A percentile compares a stretch with the other conserved stretches of the same genome.
Evolutionary conservation across 2,888 invertebrate species (phyloP).

Genomic region (Chironomus tentans): DNA sequence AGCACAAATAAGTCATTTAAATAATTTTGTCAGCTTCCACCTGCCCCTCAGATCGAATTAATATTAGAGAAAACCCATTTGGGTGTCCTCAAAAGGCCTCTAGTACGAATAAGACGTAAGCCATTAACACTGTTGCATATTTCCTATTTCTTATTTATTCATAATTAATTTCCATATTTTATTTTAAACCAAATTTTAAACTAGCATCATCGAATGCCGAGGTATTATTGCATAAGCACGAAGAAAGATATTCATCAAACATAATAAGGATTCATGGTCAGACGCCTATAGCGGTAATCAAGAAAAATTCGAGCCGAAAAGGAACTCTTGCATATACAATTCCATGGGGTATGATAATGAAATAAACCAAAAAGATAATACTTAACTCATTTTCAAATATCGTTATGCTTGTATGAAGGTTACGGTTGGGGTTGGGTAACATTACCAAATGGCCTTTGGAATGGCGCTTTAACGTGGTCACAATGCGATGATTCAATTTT

Average conservation of each 20-base stretch:
- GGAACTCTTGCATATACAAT: conserved; percentile 13
- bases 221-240: conserved; percentile 39
- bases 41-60: conserved; percentile 63
- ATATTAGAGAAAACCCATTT: conserved; percentile 61
- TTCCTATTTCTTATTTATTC: no score
- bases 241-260: neutral
- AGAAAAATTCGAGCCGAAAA: conserved; percentile 12
- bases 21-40: conserved; percentile 56
- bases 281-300: conserved; percentile 23
- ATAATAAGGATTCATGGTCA: neutral
- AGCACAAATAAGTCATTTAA: no score
- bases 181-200: no score
- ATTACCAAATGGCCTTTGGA: conserved; percentile 56
- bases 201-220: conserved; percentile 49
- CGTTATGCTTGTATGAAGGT: conserved; percentile 49
- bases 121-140: conserved; percentile 33
- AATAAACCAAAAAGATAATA: conserved; percentile 31
- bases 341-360: conserved; percentile 12
- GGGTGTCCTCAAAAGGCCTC: conserved; percentile 52
- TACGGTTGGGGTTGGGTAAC: conserved; percentile 71
- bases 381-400: conserved; percentile 37
- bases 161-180: no score
- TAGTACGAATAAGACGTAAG: conserved; percentile 56
- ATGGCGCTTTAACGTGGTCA: conserved; percentile 55
- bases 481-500: conserved; percentile 59